phyloP scores from a whole-genome alignment of 2,797 vertebrate genomes.

The Poeciliopsis presidionis region DNA sequence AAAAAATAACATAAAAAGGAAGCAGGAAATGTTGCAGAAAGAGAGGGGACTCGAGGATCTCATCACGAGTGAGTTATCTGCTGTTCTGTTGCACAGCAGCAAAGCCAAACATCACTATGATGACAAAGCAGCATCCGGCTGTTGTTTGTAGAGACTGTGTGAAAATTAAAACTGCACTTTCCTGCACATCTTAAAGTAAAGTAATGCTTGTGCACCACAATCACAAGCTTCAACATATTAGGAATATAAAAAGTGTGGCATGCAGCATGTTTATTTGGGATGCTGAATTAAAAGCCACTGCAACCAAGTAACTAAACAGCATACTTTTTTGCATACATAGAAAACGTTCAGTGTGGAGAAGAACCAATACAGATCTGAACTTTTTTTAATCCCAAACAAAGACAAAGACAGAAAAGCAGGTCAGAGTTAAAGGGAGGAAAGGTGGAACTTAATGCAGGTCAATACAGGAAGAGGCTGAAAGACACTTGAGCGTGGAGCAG shows the following conservation, averaged over 20 bases:
- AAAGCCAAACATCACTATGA: conserved; percentile 13
- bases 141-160: conserved; percentile 13
- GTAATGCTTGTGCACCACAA: background rate
- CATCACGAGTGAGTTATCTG: background rate
- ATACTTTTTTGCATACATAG: background rate
- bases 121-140: conserved; percentile 9
- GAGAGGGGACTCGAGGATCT: background rate
- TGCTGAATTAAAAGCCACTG: background rate
- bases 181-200: background rate
- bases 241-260: background rate
- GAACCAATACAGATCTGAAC: background rate
- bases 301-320: background rate
- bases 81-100: conserved; percentile 22
- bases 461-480: background rate
- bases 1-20: background rate
- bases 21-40: background rate
- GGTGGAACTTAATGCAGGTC: background rate
- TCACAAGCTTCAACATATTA: background rate
- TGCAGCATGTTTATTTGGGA: background rate
- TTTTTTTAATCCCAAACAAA: background rate
- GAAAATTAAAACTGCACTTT: conserved; percentile 15
- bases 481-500: background rate
- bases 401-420: background rate
- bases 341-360: background rate
- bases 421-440: background rate